Base-by-base conservation (phyloP, 2,888 invertebrate genomes). In the Homarus gammarus region DNA sequence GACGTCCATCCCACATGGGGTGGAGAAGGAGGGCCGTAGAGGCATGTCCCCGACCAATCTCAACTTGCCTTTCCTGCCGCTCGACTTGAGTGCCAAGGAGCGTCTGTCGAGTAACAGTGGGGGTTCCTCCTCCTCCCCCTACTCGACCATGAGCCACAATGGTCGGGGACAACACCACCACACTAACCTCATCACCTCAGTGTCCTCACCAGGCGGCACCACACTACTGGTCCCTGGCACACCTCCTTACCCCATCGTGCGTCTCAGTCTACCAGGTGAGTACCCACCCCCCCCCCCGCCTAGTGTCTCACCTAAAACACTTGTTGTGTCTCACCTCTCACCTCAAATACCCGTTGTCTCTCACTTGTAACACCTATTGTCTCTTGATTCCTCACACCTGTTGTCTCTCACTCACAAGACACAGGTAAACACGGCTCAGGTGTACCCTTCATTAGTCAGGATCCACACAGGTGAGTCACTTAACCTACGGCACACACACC, bases 141-240 rank as follows among this genome's bases (percentile, higher is more conserved):
- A 78, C 70, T 61, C 77, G 10, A 75, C 56, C 56, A 33, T 72
- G n/a, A 79, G 77, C 1, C 36, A 56, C 38, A 68, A 27, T 10
- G 40, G 75, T 18, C 38, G 64, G 38, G 31, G 56, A 61, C 61
- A 75, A 15, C 44, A 27, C 12, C 70, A 33, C 72, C 87, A 79
- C 87, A 51, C 70, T 38, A 61, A 73, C 75, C 87, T 82, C 31
- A 81, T 91, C 72, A 85, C 85, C 40, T 87, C 91, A 1, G 86
- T 91, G 64, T 91, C 91, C 2, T 89, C 91, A 15, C 89, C 91
- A n/a, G 91, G 91, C 6, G 91, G 88, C 75, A 91, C 79, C 75
- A 88, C 91, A 31, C 79, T 75, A n/a, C 83, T 90, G 51, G 88
- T 91, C 36, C 82, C 90, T 27, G 86, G 86, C 49, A 79, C 86